Base-by-base conservation (phyloP, 2,888 invertebrate species). In the Sarcophaga caerulescens region DNA sequence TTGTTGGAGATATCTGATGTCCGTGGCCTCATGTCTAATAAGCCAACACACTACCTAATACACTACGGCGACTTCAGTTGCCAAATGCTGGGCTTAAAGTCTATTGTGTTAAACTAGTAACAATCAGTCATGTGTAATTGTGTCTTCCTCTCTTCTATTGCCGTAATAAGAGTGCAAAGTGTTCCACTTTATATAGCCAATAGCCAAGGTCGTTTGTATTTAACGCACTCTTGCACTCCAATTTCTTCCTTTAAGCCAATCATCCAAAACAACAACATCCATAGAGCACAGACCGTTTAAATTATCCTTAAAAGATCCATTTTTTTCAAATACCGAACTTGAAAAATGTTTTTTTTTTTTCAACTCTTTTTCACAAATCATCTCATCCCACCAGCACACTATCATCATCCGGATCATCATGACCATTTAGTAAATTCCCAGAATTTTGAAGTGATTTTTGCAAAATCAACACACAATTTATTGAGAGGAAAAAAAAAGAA, bases 401-500 rank as follows among this genome's bases (percentile, higher is more conserved):
- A 76, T 70, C 57, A 57, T 44, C 52, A 73, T 17, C 44, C 17
- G 17, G 8, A 23, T 68, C 66, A 25, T 71, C 63, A 63, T 81
- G 75, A 75, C 45, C 66, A 65, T 70, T 79, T 81, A 69, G 59
- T 63, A 57, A 81, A 62, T 85, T 85, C 85, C 52, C 11, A 71
- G 85, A 85, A 85, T 79, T 82, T 57, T 14, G 52, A 17, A 66
- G 60, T 66, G 60, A 79, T 79, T 79, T 35, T 79, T 80, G 82
- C 73, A 83, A 82, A 84, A 83, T 73, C 79, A 83, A 85, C 76
- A 69, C 76, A 69, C 70, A 84, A 25, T 75, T 84, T 47, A 69
- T 47, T 60, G 44, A 68, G 25, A 57, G 52, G 74, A 1, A 35
- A 70, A n/a, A 83, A 17, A 6, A 23, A 21, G 66, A 68, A n/a